phyloP scores from a whole-genome alignment of 2,888 invertebrate genomes.

The Limnephilus marmoratus region DNA sequence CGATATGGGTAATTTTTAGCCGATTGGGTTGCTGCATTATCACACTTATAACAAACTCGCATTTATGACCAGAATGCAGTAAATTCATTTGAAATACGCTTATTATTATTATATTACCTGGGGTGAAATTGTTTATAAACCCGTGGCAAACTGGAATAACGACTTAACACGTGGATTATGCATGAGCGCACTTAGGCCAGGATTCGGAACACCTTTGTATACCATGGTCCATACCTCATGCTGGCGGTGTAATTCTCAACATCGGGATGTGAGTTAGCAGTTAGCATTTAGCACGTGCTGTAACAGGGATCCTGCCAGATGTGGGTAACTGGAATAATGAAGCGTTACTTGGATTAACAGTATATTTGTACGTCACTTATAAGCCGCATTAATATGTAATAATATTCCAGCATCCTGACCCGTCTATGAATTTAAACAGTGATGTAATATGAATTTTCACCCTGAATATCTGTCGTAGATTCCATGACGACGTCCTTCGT shows the following conservation, averaged over 20 bases:
- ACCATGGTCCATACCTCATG: not conserved
- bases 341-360: not conserved
- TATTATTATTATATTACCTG: not conserved
- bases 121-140: constrained; percentile 8
- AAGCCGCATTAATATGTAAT: not conserved
- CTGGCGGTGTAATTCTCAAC: no score
- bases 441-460: no score
- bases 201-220: not conserved
- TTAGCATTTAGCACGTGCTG: not conserved
- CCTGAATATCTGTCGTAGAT: not conserved
- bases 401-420: not conserved
- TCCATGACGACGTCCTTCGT: not conserved
- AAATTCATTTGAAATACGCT: not conserved
- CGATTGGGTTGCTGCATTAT: not conserved
- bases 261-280: not conserved
- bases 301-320: not conserved
- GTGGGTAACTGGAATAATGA: not conserved
- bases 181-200: not conserved
- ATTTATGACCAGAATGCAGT: not conserved
- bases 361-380: not conserved
- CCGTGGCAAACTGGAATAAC: constrained; percentile 14
- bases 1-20: not conserved
- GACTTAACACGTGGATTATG: not conserved
- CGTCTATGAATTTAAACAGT: not conserved
- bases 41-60: not conserved